Evolutionary conservation across 53 echinoderm and acorn worm species (phyloP).

Genomic region (Holothuria scabra): DNA sequence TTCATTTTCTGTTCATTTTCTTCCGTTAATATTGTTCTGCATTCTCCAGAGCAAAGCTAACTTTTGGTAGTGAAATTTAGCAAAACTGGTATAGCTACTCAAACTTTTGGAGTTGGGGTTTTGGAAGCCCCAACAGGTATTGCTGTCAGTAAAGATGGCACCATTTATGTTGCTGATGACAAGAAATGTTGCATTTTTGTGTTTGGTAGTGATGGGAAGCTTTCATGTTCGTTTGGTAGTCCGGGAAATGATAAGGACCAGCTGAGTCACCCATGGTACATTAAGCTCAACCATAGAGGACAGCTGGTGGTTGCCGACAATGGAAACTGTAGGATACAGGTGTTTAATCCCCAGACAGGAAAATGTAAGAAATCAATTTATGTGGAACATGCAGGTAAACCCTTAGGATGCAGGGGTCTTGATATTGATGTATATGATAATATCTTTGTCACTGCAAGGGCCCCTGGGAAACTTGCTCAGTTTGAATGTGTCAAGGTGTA

Average conservation of each 20-base stretch:
- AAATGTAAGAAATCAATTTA: constrained; percentile 52
- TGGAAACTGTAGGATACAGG: constrained; percentile 58
- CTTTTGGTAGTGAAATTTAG: constrained; percentile 56
- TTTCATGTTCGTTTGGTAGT: constrained; percentile 38
- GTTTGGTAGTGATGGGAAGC: constrained; percentile 52
- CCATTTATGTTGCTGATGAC: constrained; percentile 61
- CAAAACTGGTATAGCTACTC: constrained; percentile 40
- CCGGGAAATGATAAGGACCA: constrained; percentile 48
- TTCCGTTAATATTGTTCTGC: no score
- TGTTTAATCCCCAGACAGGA: constrained; percentile 47
- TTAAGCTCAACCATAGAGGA: constrained; percentile 47
- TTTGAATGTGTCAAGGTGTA: constrained; percentile 59
- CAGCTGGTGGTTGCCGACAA: constrained; percentile 58
- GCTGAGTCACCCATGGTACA: constrained; percentile 54
- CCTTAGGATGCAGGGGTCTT: constrained; percentile 54
- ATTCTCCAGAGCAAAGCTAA: no score
- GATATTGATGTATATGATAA: constrained; percentile 56
- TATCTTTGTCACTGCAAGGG: constrained; percentile 57
- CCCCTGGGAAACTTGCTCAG: constrained; percentile 38
- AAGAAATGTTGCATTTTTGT: constrained; percentile 53
- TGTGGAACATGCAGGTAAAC: constrained; percentile 60
- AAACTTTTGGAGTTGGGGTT: constrained; percentile 37
- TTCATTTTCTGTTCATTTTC: no score
- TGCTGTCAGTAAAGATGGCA: constrained; percentile 43
- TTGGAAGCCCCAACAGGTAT: constrained; percentile 56